Percentiles rank a stretch among this genome's conserved stretches.
These are phyloP conservation scores for Caenorhabditis sp. DNA, from an alignment of 2,888 invertebrate genomes.

Conservation along the genomic window DNA sequence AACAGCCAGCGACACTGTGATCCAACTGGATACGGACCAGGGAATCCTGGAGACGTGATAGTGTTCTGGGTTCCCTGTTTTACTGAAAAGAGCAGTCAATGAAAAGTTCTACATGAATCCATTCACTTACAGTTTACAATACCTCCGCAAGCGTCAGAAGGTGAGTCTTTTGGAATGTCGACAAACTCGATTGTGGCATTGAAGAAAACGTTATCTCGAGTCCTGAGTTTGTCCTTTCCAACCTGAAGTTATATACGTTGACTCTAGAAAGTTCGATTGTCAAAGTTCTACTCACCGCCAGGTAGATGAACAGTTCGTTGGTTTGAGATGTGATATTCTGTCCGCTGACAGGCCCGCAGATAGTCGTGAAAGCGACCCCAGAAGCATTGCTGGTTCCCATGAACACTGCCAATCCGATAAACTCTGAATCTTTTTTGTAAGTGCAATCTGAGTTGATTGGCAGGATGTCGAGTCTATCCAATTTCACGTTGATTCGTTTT, in stretches of 20 bases:
- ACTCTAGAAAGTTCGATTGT: not conserved
- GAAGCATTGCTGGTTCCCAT: constrained; percentile 69
- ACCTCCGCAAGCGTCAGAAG: constrained; percentile 62
- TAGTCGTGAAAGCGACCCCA: constrained; percentile 67
- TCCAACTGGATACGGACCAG: constrained; percentile 66
- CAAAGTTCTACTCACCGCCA: constrained; percentile 50
- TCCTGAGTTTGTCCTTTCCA: constrained; percentile 17
- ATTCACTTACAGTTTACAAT: constrained; percentile 51
- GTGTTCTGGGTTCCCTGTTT: constrained; percentile 21
- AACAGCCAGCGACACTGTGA: constrained; percentile 75
- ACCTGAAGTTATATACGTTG: too few species aligned
- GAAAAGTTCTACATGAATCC: not conserved
- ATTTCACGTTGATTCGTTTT: constrained; percentile 59
- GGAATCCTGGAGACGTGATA: constrained; percentile 66
- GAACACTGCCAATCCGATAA: constrained; percentile 69
- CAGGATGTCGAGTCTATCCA: constrained; percentile 60
- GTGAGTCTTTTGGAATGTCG: constrained; percentile 42
- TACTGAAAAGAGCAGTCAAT: constrained; percentile 47
- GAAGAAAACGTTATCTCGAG: constrained; percentile 48
- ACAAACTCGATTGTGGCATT: constrained; percentile 55
- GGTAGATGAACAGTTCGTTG: constrained; percentile 69
- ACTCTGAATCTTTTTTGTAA: constrained; percentile 50
- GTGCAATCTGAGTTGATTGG: constrained; percentile 20
- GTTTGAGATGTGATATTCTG: constrained; percentile 66
- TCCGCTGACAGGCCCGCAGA: constrained; percentile 43